These are phyloP conservation scores for Paracyprichromis sp. DNA, from an alignment of 2,113 vertebrate genomes.

Conservation along the genomic window DNA sequence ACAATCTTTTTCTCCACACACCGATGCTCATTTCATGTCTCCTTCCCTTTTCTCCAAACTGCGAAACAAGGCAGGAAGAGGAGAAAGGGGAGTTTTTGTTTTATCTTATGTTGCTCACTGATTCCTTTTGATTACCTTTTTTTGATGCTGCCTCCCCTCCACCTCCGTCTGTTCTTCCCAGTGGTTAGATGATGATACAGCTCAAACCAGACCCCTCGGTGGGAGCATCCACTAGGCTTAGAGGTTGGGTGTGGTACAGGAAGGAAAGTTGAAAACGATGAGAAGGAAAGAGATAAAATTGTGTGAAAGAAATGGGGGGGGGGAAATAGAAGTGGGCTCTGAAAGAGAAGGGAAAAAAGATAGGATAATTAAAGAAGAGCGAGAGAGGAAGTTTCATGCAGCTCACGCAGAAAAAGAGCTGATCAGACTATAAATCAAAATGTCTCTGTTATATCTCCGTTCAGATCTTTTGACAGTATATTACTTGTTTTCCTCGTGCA, in stretches of 20 bases:
- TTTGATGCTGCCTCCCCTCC: neutral
- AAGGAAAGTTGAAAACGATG: neutral
- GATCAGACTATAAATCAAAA: conserved; percentile 69
- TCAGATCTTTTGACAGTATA: conserved; percentile 67
- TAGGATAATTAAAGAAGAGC: conserved; percentile 37
- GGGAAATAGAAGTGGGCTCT: neutral
- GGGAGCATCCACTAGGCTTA: neutral
- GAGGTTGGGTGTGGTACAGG: neutral
- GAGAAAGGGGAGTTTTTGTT: neutral
- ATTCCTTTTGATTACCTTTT: conserved; percentile 34
- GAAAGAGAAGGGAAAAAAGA: neutral
- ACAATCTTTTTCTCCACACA: conserved; percentile 32
- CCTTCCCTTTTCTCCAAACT: neutral
- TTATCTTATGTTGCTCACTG: conserved; percentile 11
- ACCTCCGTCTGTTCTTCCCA: neutral
- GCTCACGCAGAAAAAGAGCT: conserved; percentile 30
- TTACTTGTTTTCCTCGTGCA: conserved; percentile 46
- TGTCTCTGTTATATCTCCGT: conserved; percentile 44
- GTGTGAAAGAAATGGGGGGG: neutral
- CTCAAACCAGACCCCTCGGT: conserved; percentile 1
- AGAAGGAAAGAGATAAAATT: neutral
- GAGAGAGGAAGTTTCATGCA: conserved; percentile 1
- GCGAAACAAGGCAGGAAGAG: neutral
- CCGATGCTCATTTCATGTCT: conserved; percentile 2
- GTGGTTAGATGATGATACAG: neutral